phyloP scores from a whole-genome alignment of 2,888 invertebrate species.

The Lycia hirtaria region DNA sequence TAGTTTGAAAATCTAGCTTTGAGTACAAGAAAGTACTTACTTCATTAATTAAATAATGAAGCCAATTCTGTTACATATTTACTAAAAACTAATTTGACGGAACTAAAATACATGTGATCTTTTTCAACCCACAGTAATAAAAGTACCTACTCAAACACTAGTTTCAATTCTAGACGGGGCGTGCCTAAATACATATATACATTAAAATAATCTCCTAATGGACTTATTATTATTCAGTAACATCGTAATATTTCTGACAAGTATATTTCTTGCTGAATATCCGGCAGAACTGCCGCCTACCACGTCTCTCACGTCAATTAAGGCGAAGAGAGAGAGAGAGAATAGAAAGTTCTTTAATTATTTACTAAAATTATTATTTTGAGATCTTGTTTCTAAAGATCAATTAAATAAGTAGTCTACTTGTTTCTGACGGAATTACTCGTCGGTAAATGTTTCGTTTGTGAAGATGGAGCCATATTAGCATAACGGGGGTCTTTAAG shows the following conservation, averaged over 20 bases:
- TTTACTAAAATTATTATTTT: conserved; percentile 22
- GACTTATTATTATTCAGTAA: neutral
- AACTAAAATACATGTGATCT: too few relatives aligned
- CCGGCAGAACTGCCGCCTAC: conserved; percentile 2
- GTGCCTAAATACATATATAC: neutral
- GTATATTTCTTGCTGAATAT: conserved; percentile 3
- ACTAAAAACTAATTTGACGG: too few relatives aligned
- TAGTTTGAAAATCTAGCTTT: too few relatives aligned
- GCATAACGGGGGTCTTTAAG: neutral
- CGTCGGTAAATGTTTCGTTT: neutral
- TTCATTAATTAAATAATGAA: too few relatives aligned
- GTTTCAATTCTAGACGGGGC: too few relatives aligned
- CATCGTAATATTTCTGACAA: neutral
- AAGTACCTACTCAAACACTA: too few relatives aligned
- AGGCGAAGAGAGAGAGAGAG: conserved; percentile 2
- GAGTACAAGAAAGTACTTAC: too few relatives aligned
- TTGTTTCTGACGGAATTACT: neutral
- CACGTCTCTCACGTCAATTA: conserved; percentile 24
- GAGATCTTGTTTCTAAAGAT: conserved; percentile 2
- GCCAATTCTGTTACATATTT: too few relatives aligned
- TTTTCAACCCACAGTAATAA: too few relatives aligned
- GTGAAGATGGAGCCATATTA: neutral
- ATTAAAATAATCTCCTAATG: neutral
- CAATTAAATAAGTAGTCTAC: neutral
- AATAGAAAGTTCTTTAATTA: conserved; percentile 27